Conservation (phyloP, 2,797 vertebrate species). For the Arctocebus calabarensis region DNA sequence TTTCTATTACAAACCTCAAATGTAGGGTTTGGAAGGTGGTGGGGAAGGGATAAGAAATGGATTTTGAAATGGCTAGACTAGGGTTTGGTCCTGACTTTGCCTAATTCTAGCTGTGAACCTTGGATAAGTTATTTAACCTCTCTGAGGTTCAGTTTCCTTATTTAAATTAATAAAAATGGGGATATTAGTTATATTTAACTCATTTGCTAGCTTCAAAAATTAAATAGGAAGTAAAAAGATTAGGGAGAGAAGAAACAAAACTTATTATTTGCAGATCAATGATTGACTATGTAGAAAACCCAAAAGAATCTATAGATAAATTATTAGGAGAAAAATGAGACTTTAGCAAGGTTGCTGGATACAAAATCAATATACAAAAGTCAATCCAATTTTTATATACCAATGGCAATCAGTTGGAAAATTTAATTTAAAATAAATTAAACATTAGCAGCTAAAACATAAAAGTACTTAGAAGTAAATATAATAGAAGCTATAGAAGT, state of each 20-base stretch:
- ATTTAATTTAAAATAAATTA: constrained; percentile 59
- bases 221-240: constrained; percentile 53
- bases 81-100: neutral
- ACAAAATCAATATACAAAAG: constrained; percentile 77
- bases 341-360: constrained; percentile 62
- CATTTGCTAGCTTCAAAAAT: constrained; percentile 18
- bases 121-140: constrained; percentile 43
- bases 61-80: neutral
- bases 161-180: constrained; percentile 43
- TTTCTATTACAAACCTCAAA: constrained; percentile 9
- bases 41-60: neutral
- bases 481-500: constrained; percentile 22
- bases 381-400: constrained; percentile 55
- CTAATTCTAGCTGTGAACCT: constrained; percentile 47
- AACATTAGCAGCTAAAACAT: constrained; percentile 49
- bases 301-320: constrained; percentile 26
- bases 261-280: constrained; percentile 27
- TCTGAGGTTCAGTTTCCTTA: constrained; percentile 32
- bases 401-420: constrained; percentile 54
- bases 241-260: constrained; percentile 44
- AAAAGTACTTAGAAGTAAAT: constrained; percentile 41
- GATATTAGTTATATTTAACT: neutral
- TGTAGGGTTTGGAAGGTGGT: neutral
- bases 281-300: neutral
- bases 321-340: constrained; percentile 65